These are phyloP conservation scores for Cinclus mexicanus DNA, from an alignment of 2,113 vertebrate species.

Conservation along the genomic window DNA sequence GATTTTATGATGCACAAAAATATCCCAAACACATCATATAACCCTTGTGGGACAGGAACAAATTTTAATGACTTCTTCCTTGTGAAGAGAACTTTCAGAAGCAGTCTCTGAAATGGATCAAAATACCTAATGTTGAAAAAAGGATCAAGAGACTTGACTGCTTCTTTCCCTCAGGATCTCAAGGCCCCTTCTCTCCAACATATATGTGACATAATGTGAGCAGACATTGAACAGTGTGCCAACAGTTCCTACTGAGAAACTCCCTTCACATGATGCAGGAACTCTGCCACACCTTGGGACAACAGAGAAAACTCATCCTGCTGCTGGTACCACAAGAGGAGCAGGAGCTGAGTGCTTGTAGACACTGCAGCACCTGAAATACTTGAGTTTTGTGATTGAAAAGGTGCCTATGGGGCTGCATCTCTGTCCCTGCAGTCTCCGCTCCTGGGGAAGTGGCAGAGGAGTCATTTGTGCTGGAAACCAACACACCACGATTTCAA, in stretches of 20 bases:
- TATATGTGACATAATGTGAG: neutral
- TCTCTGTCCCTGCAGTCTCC: neutral
- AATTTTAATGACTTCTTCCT: neutral
- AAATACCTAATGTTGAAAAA: neutral
- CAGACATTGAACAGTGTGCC: rapidly evolving
- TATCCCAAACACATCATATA: neutral
- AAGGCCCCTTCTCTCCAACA: neutral
- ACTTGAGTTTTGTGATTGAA: neutral
- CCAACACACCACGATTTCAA: neutral
- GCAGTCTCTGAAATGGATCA: neutral
- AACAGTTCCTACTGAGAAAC: neutral
- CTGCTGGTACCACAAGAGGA: neutral
- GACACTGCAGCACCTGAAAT: neutral
- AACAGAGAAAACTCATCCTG: neutral
- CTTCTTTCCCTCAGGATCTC: neutral
- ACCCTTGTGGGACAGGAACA: neutral
- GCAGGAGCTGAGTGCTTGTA: neutral
- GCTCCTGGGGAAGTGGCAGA: neutral
- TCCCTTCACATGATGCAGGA: neutral
- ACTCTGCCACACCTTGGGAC: neutral
- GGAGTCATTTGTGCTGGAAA: neutral
- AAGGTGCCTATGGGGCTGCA: neutral
- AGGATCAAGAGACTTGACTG: neutral
- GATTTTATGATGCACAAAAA: neutral
- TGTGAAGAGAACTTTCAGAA: neutral